Base-by-base conservation (phyloP, 1,140 invertebrate genomes). In the Tenebrio molitor region DNA sequence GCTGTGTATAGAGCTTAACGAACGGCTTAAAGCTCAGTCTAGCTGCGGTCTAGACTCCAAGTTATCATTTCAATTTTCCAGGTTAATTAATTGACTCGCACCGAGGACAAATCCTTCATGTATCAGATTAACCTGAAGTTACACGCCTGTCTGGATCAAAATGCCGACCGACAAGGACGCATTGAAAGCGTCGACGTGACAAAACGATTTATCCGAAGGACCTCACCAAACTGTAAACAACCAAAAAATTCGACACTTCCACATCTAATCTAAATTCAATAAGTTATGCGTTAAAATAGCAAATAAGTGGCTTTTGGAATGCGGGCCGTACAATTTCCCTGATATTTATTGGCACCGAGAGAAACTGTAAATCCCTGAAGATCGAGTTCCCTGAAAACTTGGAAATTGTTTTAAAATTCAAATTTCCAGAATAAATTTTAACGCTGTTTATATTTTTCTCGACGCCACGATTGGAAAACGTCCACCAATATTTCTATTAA, bases 401-500 rank as follows among this genome's bases (percentile, higher is more conserved):
- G 50, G 50, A 58, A 58, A 58, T 58, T 58, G 50, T 58, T 58
- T 58, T 58, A 58, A 58, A 58, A 58, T 58, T 58, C 50, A 58
- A 58, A 58, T 58, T 58, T 58, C 15, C 50, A 14, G 50, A 58
- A 58, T 58, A 58, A 58, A 58, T 58, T 58, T 58, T 58, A 58
- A 58, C 10, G 50, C 50, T 58, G 50, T 58, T 58, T 58, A 58
- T 58, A 58, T 58, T 58, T 58, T 58, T 58, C 50, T 58, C 50
- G 50, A 58, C 15, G 44, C 44, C 21, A 29, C 50, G 50, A 25
- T 58, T 58, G 50, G 23, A 58, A 58, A 58, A n/a, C 50, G 50
- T 58, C 50, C 50, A 58, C 50, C 50, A 58, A 58, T 58, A 58
- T 58, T 58, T 29, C 21, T 58, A 58, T 58, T 58, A 58, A 58